phyloP scores from a whole-genome alignment of 2,888 invertebrate genomes.

The Eupithecia dodoneata region DNA sequence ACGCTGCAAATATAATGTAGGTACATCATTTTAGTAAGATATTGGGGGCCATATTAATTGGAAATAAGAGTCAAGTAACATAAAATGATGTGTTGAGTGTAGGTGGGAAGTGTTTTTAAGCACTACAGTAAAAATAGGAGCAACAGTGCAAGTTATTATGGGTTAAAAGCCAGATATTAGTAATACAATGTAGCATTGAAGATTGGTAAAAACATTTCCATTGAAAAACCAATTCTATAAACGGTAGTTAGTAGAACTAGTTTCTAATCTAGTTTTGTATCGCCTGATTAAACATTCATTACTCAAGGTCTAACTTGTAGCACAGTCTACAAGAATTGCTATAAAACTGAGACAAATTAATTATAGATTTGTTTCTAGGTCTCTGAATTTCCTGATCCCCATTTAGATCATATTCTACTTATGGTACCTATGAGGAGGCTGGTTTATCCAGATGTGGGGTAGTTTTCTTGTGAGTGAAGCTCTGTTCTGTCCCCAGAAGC shows the following conservation, averaged over 20 bases:
- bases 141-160: background rate
- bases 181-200: background rate
- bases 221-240: background rate
- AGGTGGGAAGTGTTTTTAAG: background rate
- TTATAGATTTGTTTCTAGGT: background rate
- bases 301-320: slow-evolving; percentile 12
- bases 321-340: background rate
- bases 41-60: background rate
- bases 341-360: too few relatives aligned
- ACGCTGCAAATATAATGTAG: slow-evolving; percentile 69
- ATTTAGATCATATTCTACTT: background rate
- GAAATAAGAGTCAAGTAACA: background rate
- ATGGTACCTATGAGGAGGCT: background rate
- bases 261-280: slow-evolving; percentile 12
- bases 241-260: background rate
- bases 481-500: background rate
- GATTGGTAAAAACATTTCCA: background rate
- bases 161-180: background rate
- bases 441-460: background rate
- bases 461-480: background rate
- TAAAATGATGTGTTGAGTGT: background rate
- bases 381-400: background rate
- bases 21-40: background rate
- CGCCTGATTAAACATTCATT: slow-evolving; percentile 10
- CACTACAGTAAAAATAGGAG: background rate